Conservation (phyloP, 2,797 vertebrate species). For the Heliangelus exortis region DNA sequence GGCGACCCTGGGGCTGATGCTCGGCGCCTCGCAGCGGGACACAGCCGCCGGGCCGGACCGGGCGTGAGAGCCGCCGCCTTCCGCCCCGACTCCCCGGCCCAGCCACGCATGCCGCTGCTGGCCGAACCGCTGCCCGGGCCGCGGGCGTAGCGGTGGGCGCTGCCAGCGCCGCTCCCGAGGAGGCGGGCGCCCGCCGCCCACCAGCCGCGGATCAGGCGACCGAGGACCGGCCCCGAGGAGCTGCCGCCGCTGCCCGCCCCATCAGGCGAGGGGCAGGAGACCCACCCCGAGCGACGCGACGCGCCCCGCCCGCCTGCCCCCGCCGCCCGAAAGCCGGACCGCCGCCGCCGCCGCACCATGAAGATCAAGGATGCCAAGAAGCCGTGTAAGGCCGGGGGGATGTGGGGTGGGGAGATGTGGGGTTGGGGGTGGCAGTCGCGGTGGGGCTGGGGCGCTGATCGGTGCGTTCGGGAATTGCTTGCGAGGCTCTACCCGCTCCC, state of each 20-base stretch:
- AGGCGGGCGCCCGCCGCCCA: slow-evolving; percentile 3
- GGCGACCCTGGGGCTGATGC: neutral
- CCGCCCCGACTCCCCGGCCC: neutral
- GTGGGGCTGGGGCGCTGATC: neutral
- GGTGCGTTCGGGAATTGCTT: neutral
- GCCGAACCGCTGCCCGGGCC: neutral
- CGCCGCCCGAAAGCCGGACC: neutral
- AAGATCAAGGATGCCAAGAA: slow-evolving; percentile 86
- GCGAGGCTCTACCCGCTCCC: neutral
- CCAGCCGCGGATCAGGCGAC: slow-evolving; percentile 24
- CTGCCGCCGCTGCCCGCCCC: slow-evolving; percentile 40
- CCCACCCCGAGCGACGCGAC: neutral
- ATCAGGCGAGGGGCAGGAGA: slow-evolving; percentile 37
- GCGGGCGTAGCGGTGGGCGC: neutral
- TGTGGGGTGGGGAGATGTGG: neutral
- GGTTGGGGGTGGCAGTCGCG: neutral
- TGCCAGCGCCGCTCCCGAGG: neutral
- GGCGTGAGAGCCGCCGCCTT: neutral
- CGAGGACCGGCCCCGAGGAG: neutral
- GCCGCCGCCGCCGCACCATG: slow-evolving; percentile 59
- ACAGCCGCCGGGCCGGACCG: neutral
- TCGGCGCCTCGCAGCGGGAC: neutral
- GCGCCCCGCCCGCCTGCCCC: neutral
- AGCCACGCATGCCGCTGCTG: neutral
- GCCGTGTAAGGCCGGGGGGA: slow-evolving; percentile 75